A percentile compares a stretch with the other conserved stretches of the same genome.
Conservation (phyloP, 2,888 invertebrate genomes). For the Antitype chi region DNA sequence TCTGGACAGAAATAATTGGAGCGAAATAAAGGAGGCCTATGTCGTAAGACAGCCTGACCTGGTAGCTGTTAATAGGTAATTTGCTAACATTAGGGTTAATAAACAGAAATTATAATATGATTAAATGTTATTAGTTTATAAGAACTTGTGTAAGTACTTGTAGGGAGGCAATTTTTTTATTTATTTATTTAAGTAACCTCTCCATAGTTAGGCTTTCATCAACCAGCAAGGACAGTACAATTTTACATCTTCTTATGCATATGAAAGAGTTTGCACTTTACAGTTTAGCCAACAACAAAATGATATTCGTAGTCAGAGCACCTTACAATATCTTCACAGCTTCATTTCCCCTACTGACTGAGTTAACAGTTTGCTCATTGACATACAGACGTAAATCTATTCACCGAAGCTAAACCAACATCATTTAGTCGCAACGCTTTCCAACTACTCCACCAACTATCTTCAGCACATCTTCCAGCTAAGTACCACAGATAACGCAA, state of each 20-base stretch:
- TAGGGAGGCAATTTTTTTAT: no score
- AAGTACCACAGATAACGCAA: conserved; percentile 56
- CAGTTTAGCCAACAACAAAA: background rate
- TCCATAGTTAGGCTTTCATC: background rate
- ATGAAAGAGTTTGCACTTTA: no score
- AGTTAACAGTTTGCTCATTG: conserved; percentile 31
- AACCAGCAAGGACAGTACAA: background rate
- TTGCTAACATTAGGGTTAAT: no score
- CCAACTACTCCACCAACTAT: conserved; percentile 48
- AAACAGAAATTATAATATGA: no score
- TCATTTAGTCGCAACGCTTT: conserved; percentile 45
- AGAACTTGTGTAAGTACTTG: no score
- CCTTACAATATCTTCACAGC: conserved; percentile 26
- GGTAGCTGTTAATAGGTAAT: no score
- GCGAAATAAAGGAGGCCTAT: no score
- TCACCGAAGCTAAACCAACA: conserved; percentile 50
- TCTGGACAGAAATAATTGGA: no score
- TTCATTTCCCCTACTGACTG: conserved; percentile 22
- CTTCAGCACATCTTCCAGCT: conserved; percentile 35
- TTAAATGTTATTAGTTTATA: no score
- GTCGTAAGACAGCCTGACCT: no score
- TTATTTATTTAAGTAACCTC: background rate
- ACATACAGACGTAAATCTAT: conserved; percentile 49
- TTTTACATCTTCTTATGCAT: no score
- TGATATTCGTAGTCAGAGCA: background rate